Percentiles rank a stretch among this genome's conserved stretches.
Evolutionary conservation across 2,888 invertebrate genomes (phyloP).

Genomic region (Arenicola marina): DNA sequence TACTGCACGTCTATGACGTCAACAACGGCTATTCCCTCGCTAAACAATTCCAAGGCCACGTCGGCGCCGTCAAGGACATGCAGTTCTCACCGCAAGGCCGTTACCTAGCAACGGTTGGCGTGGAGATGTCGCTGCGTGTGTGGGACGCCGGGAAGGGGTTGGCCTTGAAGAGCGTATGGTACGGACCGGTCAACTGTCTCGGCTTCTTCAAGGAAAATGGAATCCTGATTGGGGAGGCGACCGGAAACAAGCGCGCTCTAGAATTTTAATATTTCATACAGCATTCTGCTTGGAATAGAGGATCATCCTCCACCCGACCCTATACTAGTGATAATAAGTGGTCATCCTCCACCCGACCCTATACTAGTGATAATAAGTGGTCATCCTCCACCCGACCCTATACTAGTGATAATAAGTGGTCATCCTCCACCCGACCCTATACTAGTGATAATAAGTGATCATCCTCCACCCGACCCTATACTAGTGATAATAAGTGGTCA

Average conservation of each 20-base stretch:
- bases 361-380: too few relatives aligned
- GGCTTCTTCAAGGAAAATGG: slow-evolving; percentile 13
- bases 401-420: too few relatives aligned
- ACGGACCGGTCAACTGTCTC: slow-evolving; percentile 15
- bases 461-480: too few relatives aligned
- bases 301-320: too few relatives aligned
- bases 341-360: too few relatives aligned
- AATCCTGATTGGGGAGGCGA: slow-evolving; percentile 19
- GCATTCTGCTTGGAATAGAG: too few relatives aligned
- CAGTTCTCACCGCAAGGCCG: slow-evolving; percentile 14
- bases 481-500: too few relatives aligned
- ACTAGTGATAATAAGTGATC: too few relatives aligned
- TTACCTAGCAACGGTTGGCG: slow-evolving; percentile 12
- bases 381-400: too few relatives aligned
- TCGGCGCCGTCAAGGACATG: slow-evolving; percentile 4
- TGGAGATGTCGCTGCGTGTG: slow-evolving; percentile 21
- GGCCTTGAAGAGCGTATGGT: slow-evolving; percentile 10
- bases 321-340: too few relatives aligned
- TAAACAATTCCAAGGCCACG: background rate
- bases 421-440: too few relatives aligned
- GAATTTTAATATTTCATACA: too few relatives aligned
- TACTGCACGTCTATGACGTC: slow-evolving; percentile 7
- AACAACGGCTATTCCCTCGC: background rate
- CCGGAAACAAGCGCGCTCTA: slow-evolving; percentile 14
- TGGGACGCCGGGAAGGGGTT: slow-evolving; percentile 7